phyloP scores from a whole-genome alignment of 2,113 vertebrate genomes.

The Grammomys dolichurus region DNA sequence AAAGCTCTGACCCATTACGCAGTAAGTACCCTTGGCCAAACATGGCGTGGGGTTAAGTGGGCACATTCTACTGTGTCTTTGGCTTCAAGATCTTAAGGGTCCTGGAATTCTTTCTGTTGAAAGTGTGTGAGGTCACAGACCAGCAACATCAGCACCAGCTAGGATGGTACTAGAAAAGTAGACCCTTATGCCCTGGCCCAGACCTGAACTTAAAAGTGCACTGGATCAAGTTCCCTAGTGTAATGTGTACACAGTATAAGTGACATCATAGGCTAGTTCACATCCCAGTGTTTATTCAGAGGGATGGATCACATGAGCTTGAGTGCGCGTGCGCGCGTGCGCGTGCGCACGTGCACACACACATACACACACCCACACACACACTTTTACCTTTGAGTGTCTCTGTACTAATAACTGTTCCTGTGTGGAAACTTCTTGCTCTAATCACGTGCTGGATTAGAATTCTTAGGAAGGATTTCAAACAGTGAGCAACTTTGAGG shows the following conservation, averaged over 20 bases:
- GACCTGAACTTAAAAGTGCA: background rate
- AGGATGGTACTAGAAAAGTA: background rate
- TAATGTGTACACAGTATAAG: background rate
- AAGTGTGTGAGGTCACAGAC: background rate
- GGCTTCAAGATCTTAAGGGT: background rate
- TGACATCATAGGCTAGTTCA: background rate
- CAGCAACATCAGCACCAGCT: background rate
- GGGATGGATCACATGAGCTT: background rate
- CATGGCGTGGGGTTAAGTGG: background rate
- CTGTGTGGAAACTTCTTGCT: background rate
- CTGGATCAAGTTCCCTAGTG: background rate
- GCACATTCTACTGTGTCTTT: background rate
- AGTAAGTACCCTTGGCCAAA: background rate
- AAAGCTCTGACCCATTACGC: background rate
- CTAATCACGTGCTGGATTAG: background rate
- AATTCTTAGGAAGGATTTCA: constrained; percentile 15
- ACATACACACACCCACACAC: background rate
- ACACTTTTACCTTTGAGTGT: background rate
- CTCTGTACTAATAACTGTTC: background rate
- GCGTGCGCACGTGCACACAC: too few relatives aligned
- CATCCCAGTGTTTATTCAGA: background rate
- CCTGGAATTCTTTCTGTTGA: background rate
- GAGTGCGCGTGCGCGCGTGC: too few relatives aligned
- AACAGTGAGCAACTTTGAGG: background rate
- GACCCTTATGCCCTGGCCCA: background rate